A percentile compares a stretch with the other conserved stretches of the same genome.
Evolutionary conservation across 2,797 vertebrate genomes (phyloP).

Genomic region (Micromesistius poutassou): DNA sequence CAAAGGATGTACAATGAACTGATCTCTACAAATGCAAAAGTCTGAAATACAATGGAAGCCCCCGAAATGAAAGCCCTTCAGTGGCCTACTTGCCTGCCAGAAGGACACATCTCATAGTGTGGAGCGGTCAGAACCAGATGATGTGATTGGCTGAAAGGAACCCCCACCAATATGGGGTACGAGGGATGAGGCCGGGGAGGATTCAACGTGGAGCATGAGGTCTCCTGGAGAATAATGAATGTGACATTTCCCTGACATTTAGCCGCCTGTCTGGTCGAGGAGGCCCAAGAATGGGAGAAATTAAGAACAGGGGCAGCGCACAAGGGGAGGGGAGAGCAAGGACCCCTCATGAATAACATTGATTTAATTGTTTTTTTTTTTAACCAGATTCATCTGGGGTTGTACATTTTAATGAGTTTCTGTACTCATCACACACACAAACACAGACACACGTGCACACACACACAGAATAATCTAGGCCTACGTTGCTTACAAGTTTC

Average conservation of each 20-base stretch:
- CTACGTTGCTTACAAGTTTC: neutral
- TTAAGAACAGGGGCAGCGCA: slow-evolving; percentile 25
- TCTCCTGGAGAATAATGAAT: slow-evolving; percentile 78
- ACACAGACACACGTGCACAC: neutral
- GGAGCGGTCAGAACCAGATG: slow-evolving; percentile 39
- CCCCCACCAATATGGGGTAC: slow-evolving; percentile 52
- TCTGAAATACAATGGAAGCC: neutral
- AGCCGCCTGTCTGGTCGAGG: slow-evolving; percentile 64
- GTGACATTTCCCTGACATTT: slow-evolving; percentile 84
- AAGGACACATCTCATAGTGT: slow-evolving; percentile 64
- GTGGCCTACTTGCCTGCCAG: slow-evolving; percentile 35
- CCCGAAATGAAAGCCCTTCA: slow-evolving; percentile 6
- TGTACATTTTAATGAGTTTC: neutral
- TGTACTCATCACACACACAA: neutral
- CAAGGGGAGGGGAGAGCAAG: slow-evolving; percentile 36
- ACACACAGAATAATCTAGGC: neutral
- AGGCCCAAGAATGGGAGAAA: slow-evolving; percentile 56
- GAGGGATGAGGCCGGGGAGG: slow-evolving; percentile 53
- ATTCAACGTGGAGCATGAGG: slow-evolving; percentile 57
- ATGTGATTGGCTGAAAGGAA: slow-evolving; percentile 67
- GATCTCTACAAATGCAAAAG: slow-evolving; percentile 12
- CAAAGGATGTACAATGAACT: neutral
- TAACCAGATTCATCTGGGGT: neutral
- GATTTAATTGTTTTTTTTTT: neutral
- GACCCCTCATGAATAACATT: slow-evolving; percentile 9